Evolutionary conservation across 2,888 invertebrate species (phyloP), one percentile per base, ranked within the genome.

Genomic region (Myathropa florea): DNA sequence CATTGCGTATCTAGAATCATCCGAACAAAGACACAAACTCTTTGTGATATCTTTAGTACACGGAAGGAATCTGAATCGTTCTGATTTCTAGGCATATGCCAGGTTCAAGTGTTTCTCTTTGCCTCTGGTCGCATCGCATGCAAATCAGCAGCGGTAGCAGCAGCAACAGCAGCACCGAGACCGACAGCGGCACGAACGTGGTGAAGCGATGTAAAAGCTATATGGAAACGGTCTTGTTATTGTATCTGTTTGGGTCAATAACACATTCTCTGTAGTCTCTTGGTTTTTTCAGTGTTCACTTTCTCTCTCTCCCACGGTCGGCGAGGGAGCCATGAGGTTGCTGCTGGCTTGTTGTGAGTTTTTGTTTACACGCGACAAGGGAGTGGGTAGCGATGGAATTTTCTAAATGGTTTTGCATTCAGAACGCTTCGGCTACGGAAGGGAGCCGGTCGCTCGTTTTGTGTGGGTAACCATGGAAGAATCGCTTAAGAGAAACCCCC

Each of bases 231-330:
- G 18, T 33, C 46, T 57, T 75, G 64, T 75, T 64, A 28, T 65
- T 76, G 33, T 59, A 53, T 18, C 14, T 21, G 67, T 39, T 63
- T 83, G 80, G 80, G 84, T 84, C 71, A 81, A 80, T 80, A 82
- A 82, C 82, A 77, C 65, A 71, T 76, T 70, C 67, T 57, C 14
- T 28, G 53, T n/a, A 36, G 57, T 57, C 39, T 77, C 63, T 57
- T 26, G 24, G 10, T 53, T 10, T 14, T 12, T 26, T 24, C 57
- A 9, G n/a, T 24, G 23, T 26, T 33, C 10, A 21, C 30, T 18
- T 60, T 26, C 57, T 46, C 67, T 33, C 67, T 57, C 63, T 10
- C 21, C 12, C 12, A 33, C 53, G n/a, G 12, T 53, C 36, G 28
- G n/a, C n/a, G n/a, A n/a, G 63, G 9, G 23, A 14, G 28, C 46